Percentiles rank a stretch among this genome's conserved stretches.
Evolutionary conservation across 2,888 invertebrate genomes (phyloP).

Genomic region (Dendrolimus houi): DNA sequence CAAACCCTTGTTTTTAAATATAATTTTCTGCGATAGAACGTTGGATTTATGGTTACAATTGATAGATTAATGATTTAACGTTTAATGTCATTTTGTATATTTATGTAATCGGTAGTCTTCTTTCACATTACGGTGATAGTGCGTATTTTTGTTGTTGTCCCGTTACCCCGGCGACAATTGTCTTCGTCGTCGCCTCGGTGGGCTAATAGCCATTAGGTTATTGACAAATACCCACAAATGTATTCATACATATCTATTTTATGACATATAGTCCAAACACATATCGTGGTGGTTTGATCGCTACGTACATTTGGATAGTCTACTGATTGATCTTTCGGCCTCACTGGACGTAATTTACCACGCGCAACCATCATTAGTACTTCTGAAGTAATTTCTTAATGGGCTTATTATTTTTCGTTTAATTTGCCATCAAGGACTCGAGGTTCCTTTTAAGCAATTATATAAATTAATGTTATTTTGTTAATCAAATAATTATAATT

Average conservation of each 20-base stretch:
- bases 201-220: constrained; percentile 60
- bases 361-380: constrained; percentile 16
- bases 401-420: background rate
- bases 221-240: constrained; percentile 56
- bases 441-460: background rate
- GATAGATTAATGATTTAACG: no score
- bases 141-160: constrained; percentile 52
- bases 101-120: constrained; percentile 5
- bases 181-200: constrained; percentile 54
- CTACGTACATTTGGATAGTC: constrained; percentile 36
- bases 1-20: no score
- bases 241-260: constrained; percentile 21
- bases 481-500: background rate
- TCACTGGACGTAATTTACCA: constrained; percentile 26
- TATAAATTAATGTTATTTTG: background rate
- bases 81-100: background rate
- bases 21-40: no score
- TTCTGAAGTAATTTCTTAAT: constrained; percentile 3
- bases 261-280: constrained; percentile 41
- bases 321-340: constrained; percentile 37
- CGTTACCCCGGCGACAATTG: constrained; percentile 56
- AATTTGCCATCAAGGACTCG: constrained; percentile 1
- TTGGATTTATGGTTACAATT: no score
- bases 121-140: constrained; percentile 5
- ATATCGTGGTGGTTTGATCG: constrained; percentile 42